phyloP scores from a whole-genome alignment of 2,797 vertebrate genomes.

The Lagorchestes hirsutus region DNA sequence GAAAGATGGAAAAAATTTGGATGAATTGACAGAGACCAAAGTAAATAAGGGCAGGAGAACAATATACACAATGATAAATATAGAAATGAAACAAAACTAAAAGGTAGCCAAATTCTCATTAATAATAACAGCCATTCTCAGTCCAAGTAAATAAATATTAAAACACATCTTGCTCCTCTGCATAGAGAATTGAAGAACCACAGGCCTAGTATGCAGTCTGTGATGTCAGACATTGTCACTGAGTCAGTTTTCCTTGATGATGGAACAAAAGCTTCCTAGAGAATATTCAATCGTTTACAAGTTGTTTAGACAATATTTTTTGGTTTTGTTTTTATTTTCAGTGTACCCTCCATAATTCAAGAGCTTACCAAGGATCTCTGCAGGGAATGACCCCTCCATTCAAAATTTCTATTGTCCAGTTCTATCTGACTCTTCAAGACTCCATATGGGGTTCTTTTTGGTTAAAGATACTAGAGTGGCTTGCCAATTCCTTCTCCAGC shows the following conservation, averaged over 20 bases:
- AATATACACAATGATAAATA: background rate
- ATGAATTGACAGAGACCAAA: background rate
- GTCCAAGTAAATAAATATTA: background rate
- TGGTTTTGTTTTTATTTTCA: background rate
- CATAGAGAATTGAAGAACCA: background rate
- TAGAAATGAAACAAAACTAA: background rate
- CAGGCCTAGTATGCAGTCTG: background rate
- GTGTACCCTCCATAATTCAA: background rate
- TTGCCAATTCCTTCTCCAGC: background rate
- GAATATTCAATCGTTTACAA: background rate
- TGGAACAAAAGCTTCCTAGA: background rate
- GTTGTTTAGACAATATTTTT: background rate
- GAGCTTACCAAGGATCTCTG: background rate
- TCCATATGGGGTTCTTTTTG: background rate
- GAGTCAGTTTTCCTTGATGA: background rate
- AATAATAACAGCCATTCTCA: background rate
- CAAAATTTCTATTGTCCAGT: background rate
- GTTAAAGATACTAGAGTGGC: background rate
- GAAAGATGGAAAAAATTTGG: background rate
- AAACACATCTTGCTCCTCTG: background rate
- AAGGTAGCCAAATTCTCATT: background rate
- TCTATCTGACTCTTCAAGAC: background rate
- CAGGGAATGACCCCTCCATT: background rate
- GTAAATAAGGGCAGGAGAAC: background rate
- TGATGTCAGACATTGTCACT: background rate